Evolutionary conservation across 1,140 invertebrate genomes (phyloP).

Genomic region (Cheumatopsyche charites): DNA sequence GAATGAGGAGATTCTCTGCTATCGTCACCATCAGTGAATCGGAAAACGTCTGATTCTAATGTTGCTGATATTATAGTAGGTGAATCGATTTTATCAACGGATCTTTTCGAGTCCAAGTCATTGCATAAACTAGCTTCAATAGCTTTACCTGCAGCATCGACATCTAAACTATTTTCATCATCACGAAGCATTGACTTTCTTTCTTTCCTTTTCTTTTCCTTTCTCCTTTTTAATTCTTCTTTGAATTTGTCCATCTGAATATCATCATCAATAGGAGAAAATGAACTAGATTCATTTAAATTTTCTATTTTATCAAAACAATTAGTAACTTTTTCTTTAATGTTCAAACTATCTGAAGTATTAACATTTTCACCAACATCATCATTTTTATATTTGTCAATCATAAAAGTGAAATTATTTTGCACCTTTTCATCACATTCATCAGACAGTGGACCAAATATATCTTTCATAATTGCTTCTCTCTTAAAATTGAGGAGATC

Average conservation of each 20-base stretch:
- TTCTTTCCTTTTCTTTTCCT: constrained; percentile 75
- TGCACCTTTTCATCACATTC: constrained; percentile 60
- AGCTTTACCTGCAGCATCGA: constrained; percentile 78
- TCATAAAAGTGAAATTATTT: not conserved
- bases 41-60: constrained; percentile 62
- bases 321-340: constrained; percentile 38
- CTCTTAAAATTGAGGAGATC: constrained; percentile 58
- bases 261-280: constrained; percentile 48
- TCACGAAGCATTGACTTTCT: constrained; percentile 61
- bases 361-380: constrained; percentile 42
- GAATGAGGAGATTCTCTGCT: constrained; percentile 57
- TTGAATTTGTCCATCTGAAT: constrained; percentile 55
- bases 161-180: constrained; percentile 79
- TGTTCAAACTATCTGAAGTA: constrained; percentile 31
- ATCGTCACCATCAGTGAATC: constrained; percentile 64
- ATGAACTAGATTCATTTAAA: constrained; percentile 40
- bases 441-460: constrained; percentile 85
- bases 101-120: constrained; percentile 58
- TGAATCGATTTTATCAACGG: constrained; percentile 51
- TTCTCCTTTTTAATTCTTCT: constrained; percentile 65
- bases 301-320: constrained; percentile 40
- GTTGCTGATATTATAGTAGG: constrained; percentile 50
- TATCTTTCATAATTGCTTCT: constrained; percentile 83
- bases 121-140: constrained; percentile 79
- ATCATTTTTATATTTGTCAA: not conserved